These are phyloP conservation scores for Thalassaphorura encarpata DNA, from an alignment of 1,140 invertebrate genomes.

Conservation along the genomic window DNA sequence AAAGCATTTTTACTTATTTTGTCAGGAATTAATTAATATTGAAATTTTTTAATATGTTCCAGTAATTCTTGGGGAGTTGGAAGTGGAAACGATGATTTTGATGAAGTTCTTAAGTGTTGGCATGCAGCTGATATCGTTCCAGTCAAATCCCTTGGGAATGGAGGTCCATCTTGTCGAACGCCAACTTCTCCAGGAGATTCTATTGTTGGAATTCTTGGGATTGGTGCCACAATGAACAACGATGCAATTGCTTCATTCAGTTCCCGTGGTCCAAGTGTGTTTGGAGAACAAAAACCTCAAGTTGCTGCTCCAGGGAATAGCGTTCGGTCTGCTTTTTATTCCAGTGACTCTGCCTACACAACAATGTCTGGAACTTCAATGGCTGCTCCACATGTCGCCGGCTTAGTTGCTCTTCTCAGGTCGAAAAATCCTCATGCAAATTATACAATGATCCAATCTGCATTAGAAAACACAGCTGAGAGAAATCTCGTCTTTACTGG, in stretches of 20 bases:
- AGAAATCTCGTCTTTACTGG: too few relatives aligned
- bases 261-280: neutral
- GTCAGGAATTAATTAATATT: too few relatives aligned
- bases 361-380: slow-evolving; percentile 6
- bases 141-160: slow-evolving; percentile 1
- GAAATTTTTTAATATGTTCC: too few relatives aligned
- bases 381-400: slow-evolving; percentile 12
- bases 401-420: slow-evolving; percentile 1
- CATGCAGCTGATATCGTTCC: slow-evolving; percentile 8
- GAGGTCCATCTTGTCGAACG: neutral
- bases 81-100: neutral
- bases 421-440: too few relatives aligned
- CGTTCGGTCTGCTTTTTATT: slow-evolving; percentile 9
- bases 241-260: neutral
- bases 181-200: slow-evolving; percentile 3
- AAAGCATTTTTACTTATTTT: too few relatives aligned
- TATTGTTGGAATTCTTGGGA: neutral
- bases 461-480: too few relatives aligned
- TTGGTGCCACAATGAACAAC: neutral
- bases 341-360: slow-evolving; percentile 1
- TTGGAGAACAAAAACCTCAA: slow-evolving; percentile 10
- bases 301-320: slow-evolving; percentile 14
- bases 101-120: neutral
- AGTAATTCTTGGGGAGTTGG: neutral
- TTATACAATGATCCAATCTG: too few relatives aligned